Base-by-base conservation (phyloP, 2,113 vertebrate species). In the Ptychochromis oligacanthus region DNA sequence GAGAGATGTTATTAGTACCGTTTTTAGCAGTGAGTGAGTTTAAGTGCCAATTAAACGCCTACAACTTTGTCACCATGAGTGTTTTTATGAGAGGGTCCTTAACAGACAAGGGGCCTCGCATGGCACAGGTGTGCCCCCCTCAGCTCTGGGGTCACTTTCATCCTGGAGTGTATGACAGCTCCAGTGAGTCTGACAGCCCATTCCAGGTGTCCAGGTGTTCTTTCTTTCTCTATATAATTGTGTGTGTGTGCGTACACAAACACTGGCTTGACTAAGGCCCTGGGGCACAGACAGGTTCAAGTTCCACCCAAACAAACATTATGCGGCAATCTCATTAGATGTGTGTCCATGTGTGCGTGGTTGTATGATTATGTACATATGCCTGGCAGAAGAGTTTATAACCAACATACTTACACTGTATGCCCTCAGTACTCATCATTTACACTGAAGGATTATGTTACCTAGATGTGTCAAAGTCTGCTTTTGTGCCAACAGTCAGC, bases 291-390 rank as follows among this genome's bases (percentile, higher is more conserved):
- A 92, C 91, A 82, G 92, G 90, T 93, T 94, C 87, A 92, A 87
- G 84, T 93, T 93, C 85, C 93, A 92, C 85, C 92, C 93, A 94
- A 92, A 90, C 89, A 91, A 94, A 93, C 89, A 89, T 85, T 79
- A 59, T 76, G 65, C 87, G 84, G 77, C 89, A 83, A 77, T 91
- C 58, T 87, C 82, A 88, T 84, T 82, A 81, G 82, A 80, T 74
- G 56, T 88, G 67, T 59, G 52, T 60, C 61, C 31, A 26, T 40
- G 72, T 52, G 56, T 76, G 43, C 20, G 49, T 70, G 67, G 26
- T 34, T 88, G 82, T 76, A 64, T 75, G 28, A 80, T 80, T 89
- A 62, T 77, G 40, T 83, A 62, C 77, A 55, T 75, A 80, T 82
- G 55, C 15, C 56, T 75, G 58, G 59, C 72, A 84, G 67, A 81